Conservation (phyloP, 2,888 invertebrate genomes). For the Adelognathus sp. region DNA sequence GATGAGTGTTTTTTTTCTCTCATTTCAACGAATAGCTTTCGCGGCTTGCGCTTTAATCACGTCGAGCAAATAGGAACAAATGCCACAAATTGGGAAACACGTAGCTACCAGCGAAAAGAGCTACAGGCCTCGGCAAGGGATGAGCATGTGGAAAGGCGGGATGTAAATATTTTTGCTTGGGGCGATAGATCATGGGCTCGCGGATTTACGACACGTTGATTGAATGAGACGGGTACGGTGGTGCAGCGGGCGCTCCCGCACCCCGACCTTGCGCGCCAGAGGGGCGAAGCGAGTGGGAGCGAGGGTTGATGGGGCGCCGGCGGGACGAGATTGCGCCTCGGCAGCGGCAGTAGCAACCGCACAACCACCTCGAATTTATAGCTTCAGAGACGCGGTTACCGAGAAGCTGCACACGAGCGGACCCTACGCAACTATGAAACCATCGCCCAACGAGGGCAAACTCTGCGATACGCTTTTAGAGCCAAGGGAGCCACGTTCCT, state of each 20-base stretch:
- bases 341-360: conserved; percentile 39
- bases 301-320: conserved; percentile 61
- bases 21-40: background rate
- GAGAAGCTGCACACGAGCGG: background rate
- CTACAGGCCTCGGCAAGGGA: conserved; percentile 1
- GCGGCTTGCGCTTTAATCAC: conserved; percentile 58
- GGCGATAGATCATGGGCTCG: conserved; percentile 70
- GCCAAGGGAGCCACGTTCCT: background rate
- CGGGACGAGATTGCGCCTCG: conserved; percentile 57
- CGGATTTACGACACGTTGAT: conserved; percentile 72
- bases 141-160: conserved; percentile 34
- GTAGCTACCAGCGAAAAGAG: too few species aligned
- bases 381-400: conserved; percentile 35
- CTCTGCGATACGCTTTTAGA: background rate
- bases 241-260: conserved; percentile 35
- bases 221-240: conserved; percentile 67
- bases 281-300: conserved; percentile 41
- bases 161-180: conserved; percentile 70
- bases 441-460: background rate
- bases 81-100: background rate
- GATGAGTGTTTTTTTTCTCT: conserved; percentile 8
- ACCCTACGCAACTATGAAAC: too few species aligned
- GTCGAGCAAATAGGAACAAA: conserved; percentile 59
- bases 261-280: conserved; percentile 23
- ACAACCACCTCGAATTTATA: conserved; percentile 59